Base-by-base conservation (phyloP, 2,888 invertebrate species). In the Caenorhabditis sp. region DNA sequence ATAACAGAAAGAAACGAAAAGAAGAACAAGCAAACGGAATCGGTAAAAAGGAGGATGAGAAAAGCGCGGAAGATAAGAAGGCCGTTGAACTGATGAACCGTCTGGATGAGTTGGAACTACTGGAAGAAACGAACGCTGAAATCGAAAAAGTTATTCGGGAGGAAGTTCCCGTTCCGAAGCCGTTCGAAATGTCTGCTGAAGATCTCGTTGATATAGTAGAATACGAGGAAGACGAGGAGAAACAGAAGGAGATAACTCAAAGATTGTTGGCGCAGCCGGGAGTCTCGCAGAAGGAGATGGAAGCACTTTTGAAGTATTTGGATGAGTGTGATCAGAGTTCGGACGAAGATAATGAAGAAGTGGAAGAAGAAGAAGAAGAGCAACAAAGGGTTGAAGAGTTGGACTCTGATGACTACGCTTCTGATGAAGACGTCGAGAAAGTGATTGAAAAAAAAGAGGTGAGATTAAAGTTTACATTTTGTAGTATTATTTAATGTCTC, bases 321-420 rank as follows among this genome's bases (percentile, higher is more conserved):
- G 68, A 68, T 5, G 56, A 32, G 20, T 58, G 58, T 11, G 68
- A 59, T 8, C 53, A 59, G 22, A 50, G 39, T 20, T 17, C 30
- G 7, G 66, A 61, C 2, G 65, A 65, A n/a, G 58, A 66, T 2
- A n/a, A 30, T 26, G 73, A 55, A 2, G 59, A 66, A n/a, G 55
- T 39, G 5, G 50, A 53, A n/a, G 39, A 46, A 11, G 50, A 50
- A 13, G 26, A 55, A 17, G 50, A 41, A 20, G 27, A 37, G 17
- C 8, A 7, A 1, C 43, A 24, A 5, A n/a, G n/a, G n/a, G n/a
- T n/a, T n/a, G 37, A 24, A 41, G 66, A 61, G 26, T 26, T 74
- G 2, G 74, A 74, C 30, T 74, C 74, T 1, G 74, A 74, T 56
- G 74, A 74, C 26, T 66, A 59, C 32, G 68, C 41, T 30, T 68